Conservation (phyloP, 2,888 invertebrate species). For the Lydus trimaculatus region DNA sequence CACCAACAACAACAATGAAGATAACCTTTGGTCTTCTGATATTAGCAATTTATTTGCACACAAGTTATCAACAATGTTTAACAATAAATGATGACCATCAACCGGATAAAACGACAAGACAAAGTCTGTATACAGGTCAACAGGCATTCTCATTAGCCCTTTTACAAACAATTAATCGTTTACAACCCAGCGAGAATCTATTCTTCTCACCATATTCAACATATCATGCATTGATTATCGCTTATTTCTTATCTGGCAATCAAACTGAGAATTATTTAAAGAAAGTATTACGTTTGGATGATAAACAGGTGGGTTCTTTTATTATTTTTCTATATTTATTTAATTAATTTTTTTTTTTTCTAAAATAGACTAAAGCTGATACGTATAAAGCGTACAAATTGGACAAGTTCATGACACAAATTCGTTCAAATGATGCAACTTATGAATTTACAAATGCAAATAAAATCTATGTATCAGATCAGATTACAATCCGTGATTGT, state of each 20-base stretch:
- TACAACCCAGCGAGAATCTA: conserved; percentile 74
- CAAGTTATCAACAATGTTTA: conserved; percentile 60
- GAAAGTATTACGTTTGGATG: conserved; percentile 68
- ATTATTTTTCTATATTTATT: neutral
- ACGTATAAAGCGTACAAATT: conserved; percentile 76
- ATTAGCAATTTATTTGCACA: conserved; percentile 24
- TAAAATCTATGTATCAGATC: conserved; percentile 73
- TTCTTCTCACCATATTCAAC: conserved; percentile 91
- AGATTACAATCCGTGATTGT: conserved; percentile 70
- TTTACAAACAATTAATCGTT: conserved; percentile 71
- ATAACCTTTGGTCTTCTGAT: conserved; percentile 57
- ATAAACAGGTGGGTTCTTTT: conserved; percentile 61
- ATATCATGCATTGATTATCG: conserved; percentile 78
- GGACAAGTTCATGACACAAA: conserved; percentile 66
- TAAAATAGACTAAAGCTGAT: conserved; percentile 70
- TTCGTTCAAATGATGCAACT: conserved; percentile 64
- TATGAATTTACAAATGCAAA: conserved; percentile 82
- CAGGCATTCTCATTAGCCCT: conserved; percentile 75
- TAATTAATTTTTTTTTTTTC: conserved; percentile 26
- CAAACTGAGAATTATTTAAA: conserved; percentile 73
- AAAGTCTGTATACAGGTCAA: conserved; percentile 66
- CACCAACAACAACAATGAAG: conserved; percentile 56
- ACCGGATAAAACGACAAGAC: conserved; percentile 40
- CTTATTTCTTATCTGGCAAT: conserved; percentile 78
- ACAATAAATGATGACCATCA: conserved; percentile 58